A percentile compares a stretch with the other conserved stretches of the same genome.
These are phyloP conservation scores for Mionectes olivaceus DNA, from an alignment of 2,797 vertebrate genomes.

Conservation along the genomic window DNA sequence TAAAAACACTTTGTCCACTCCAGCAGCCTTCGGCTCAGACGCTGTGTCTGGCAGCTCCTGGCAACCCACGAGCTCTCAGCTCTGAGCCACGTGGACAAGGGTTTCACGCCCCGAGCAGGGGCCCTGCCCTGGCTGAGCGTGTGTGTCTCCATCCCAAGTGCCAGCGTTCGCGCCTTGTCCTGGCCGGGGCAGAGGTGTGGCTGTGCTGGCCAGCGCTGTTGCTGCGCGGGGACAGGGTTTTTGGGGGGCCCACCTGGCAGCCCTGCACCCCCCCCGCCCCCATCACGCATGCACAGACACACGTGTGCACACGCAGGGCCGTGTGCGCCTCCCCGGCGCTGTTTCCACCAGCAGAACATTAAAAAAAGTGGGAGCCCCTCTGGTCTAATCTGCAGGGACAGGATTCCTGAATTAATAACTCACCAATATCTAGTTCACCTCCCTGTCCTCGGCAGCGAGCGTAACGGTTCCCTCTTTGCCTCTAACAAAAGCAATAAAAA, in stretches of 20 bases:
- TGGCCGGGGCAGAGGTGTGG: accelerated
- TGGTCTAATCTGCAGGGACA: not conserved
- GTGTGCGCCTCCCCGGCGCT: not conserved
- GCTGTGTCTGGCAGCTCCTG: not conserved
- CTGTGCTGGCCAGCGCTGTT: not conserved
- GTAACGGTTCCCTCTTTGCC: not conserved
- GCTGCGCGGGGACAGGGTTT: not conserved
- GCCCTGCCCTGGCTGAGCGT: not conserved
- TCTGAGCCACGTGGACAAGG: not conserved
- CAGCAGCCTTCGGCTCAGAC: not conserved
- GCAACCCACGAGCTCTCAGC: not conserved
- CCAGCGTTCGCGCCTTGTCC: not conserved
- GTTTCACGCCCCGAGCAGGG: not conserved
- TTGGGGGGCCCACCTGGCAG: not conserved
- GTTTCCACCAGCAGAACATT: not conserved
- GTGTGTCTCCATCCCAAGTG: not conserved
- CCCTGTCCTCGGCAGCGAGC: constrained; percentile 15
- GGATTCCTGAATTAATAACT: constrained; percentile 55
- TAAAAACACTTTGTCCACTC: not conserved
- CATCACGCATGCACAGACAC: not conserved
- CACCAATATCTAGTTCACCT: constrained; percentile 27
- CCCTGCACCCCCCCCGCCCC: not conserved
- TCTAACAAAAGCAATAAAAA: constrained; percentile 37
- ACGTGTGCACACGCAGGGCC: not conserved
- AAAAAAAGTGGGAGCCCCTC: not conserved